These are phyloP conservation scores for Battus philenor DNA, from an alignment of 1,140 invertebrate species.

Conservation along the genomic window DNA sequence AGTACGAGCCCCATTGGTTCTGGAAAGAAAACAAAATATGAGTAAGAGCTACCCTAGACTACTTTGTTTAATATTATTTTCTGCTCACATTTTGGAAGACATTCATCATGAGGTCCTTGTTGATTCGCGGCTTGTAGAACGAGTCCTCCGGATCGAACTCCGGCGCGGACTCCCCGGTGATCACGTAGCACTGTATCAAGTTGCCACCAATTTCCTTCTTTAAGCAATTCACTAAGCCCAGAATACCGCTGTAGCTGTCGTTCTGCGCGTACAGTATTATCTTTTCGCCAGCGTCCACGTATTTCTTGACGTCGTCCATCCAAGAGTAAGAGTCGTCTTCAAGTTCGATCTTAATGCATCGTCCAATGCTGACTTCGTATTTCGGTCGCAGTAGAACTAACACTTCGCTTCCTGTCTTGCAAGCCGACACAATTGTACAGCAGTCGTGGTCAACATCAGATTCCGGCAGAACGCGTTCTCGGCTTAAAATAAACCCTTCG, in stretches of 20 bases:
- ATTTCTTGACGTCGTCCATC: slow-evolving; percentile 72
- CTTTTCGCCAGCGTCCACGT: slow-evolving; percentile 73
- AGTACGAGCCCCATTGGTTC: slow-evolving; percentile 88
- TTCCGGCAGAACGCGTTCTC: slow-evolving; percentile 59
- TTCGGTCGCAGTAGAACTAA: slow-evolving; percentile 60
- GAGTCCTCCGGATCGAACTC: slow-evolving; percentile 78
- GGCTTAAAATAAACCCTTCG: slow-evolving; percentile 69
- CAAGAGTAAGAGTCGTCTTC: slow-evolving; percentile 50
- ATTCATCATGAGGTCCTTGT: slow-evolving; percentile 88
- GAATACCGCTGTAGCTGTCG: slow-evolving; percentile 83
- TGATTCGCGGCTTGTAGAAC: slow-evolving; percentile 80
- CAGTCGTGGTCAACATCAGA: slow-evolving; percentile 40
- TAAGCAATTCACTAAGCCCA: slow-evolving; percentile 88
- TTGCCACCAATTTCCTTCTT: slow-evolving; percentile 82
- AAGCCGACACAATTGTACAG: slow-evolving; percentile 59
- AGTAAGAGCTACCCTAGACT: too few relatives aligned
- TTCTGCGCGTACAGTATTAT: slow-evolving; percentile 79
- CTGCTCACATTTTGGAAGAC: slow-evolving; percentile 80
- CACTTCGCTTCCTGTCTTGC: slow-evolving; percentile 60
- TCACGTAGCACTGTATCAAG: slow-evolving; percentile 78
- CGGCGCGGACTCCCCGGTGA: slow-evolving; percentile 81
- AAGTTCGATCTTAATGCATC: slow-evolving; percentile 51
- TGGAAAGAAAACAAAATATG: too few relatives aligned
- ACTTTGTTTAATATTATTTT: too few relatives aligned
- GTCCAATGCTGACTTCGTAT: slow-evolving; percentile 53